These are phyloP conservation scores for Hirundichthys speculiger DNA, from an alignment of 2,113 vertebrate genomes.

Conservation along the genomic window DNA sequence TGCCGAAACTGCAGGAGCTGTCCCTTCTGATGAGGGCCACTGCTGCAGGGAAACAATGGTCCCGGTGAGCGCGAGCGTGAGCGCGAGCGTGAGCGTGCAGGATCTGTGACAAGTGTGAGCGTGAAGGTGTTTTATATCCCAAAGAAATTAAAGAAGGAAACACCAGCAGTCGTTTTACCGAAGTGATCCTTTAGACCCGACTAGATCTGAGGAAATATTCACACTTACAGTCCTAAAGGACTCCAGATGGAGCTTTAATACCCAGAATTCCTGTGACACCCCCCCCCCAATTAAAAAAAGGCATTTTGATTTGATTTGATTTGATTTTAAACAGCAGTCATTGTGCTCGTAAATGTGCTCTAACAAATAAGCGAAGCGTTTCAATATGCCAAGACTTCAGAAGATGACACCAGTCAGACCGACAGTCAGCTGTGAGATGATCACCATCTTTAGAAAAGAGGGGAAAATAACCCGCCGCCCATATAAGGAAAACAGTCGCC, in stretches of 20 bases:
- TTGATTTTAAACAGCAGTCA: too few species aligned
- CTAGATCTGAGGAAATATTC: too few species aligned
- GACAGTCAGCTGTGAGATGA: constrained; percentile 19
- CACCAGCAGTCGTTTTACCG: constrained; percentile 12
- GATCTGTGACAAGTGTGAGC: constrained; percentile 6
- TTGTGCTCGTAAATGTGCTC: too few species aligned
- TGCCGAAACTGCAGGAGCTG: constrained; percentile 65
- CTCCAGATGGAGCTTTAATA: background rate
- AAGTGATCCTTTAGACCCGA: constrained; percentile 20
- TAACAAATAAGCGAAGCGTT: too few species aligned
- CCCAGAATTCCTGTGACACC: too few species aligned
- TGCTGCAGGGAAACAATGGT: constrained; percentile 37
- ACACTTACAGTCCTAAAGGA: too few species aligned
- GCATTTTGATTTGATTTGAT: too few species aligned
- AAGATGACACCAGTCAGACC: constrained; percentile 28
- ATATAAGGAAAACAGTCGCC: constrained; percentile 41
- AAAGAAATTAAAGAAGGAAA: constrained; percentile 27
- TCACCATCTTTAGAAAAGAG: constrained; percentile 19
- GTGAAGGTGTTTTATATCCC: constrained; percentile 33
- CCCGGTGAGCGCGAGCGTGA: constrained; percentile 2
- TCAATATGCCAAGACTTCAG: background rate
- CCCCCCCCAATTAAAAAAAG: too few species aligned
- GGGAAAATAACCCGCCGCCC: too few species aligned
- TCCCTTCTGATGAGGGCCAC: constrained; percentile 60
- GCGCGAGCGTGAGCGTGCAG: background rate